phyloP scores from a whole-genome alignment of 2,888 invertebrate genomes.

The Drosophila putrida region DNA sequence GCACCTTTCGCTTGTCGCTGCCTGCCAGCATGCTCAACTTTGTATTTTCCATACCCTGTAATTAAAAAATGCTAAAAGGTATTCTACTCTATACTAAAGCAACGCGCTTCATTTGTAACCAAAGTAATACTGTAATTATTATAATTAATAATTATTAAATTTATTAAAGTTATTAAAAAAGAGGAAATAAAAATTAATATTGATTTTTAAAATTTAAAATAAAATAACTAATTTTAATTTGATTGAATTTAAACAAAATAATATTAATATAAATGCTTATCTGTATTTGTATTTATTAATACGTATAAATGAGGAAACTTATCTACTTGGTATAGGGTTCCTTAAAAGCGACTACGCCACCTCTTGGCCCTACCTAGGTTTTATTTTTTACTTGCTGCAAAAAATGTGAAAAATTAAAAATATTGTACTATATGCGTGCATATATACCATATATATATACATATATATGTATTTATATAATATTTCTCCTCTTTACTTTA shows the following conservation, averaged over 20 bases:
- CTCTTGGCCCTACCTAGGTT: too few relatives aligned
- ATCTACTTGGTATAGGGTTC: not conserved
- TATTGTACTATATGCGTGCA: slow-evolving; percentile 58
- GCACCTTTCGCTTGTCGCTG: slow-evolving; percentile 60
- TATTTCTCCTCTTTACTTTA: slow-evolving; percentile 8
- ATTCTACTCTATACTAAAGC: too few relatives aligned
- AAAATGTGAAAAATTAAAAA: slow-evolving; percentile 79
- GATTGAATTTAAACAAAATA: too few relatives aligned
- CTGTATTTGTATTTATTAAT: not conserved
- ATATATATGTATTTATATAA: not conserved
- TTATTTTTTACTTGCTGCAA: slow-evolving; percentile 35
- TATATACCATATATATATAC: slow-evolving; percentile 21
- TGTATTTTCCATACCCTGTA: slow-evolving; percentile 31
- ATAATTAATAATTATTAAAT: too few relatives aligned
- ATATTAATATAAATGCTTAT: too few relatives aligned
- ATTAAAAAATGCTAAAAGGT: not conserved
- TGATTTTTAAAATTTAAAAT: not conserved
- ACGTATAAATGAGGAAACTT: not conserved
- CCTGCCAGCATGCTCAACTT: slow-evolving; percentile 34
- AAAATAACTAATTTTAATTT: too few relatives aligned
- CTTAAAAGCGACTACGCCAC: not conserved
- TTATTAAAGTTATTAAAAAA: too few relatives aligned
- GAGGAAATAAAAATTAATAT: not conserved
- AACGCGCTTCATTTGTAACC: too few relatives aligned
- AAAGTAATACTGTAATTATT: too few relatives aligned